These are phyloP conservation scores for Eulemur rufifrons DNA, from an alignment of 2,113 vertebrate species.

Conservation along the genomic window DNA sequence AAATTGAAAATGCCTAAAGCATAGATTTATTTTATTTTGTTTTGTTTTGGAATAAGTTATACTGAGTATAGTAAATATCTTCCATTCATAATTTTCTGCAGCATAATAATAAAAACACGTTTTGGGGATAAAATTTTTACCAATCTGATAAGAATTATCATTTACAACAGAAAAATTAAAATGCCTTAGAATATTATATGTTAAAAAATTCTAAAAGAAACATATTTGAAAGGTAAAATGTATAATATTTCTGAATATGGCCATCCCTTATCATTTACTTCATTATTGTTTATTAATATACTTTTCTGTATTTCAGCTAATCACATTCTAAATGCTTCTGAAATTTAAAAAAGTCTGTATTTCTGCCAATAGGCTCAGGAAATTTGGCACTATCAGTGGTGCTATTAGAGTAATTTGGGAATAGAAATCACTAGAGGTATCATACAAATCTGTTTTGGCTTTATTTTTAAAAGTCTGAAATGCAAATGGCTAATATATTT, in stretches of 20 bases:
- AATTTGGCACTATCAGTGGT: constrained; percentile 70
- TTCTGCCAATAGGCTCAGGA: constrained; percentile 72
- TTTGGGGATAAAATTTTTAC: constrained; percentile 74
- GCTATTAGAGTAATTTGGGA: constrained; percentile 78
- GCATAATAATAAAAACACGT: constrained; percentile 65
- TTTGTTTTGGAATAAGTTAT: constrained; percentile 44
- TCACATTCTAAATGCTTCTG: constrained; percentile 75
- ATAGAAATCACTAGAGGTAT: constrained; percentile 69
- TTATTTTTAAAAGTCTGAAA: constrained; percentile 76
- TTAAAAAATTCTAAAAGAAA: constrained; percentile 71
- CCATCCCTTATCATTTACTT: constrained; percentile 67
- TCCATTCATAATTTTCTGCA: constrained; percentile 63
- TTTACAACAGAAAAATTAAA: constrained; percentile 78
- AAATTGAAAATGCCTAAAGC: background rate
- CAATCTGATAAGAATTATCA: constrained; percentile 77
- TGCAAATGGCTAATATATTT: constrained; percentile 75
- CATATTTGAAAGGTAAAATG: constrained; percentile 55
- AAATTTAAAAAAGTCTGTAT: constrained; percentile 70
- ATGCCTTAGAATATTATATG: constrained; percentile 60
- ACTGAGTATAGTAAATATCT: constrained; percentile 55
- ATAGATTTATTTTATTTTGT: constrained; percentile 44
- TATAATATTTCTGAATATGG: constrained; percentile 72
- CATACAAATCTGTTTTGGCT: constrained; percentile 56
- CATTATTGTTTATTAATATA: constrained; percentile 74
- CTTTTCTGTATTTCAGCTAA: constrained; percentile 77